Base-by-base conservation (phyloP, 2,888 invertebrate genomes). In the Troides aeacus region DNA sequence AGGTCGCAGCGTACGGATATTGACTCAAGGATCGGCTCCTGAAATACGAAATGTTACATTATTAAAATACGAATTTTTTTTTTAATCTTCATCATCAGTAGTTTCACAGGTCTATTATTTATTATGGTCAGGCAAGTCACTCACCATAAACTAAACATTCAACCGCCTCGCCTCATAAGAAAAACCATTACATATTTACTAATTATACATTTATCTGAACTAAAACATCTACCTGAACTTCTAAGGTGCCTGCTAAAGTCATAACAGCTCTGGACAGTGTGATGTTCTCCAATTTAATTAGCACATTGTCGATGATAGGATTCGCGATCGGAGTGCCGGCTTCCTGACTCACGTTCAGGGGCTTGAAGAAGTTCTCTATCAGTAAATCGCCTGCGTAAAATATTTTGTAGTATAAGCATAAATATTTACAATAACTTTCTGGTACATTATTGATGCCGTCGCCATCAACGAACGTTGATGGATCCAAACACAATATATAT, bases 351-450 rank as follows among this genome's bases (percentile, higher is more conserved):
- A 78, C 74, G 56, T 80, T 85, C 61, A 93, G 80, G 72, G 93
- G 93, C 78, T 95, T 95, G 88, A 97, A 96, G 88, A 96, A 96
- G 82, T 97, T 97, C 82, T 96, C 96, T 36, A 97, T 94, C 10
- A 93, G 93, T n/a, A 97, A 90, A 79, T 96, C 95, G 64, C 97
- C 97, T 94, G 71, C 39, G 39, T 39, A 42, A 50, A 6, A 62
- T n/a, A n/a, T 6, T 15, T 36, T n/a, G 30, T 17, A 39, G 39
- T 61, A 61, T 59, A n/a, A n/a, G 39, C 39, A 39, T 39, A 39
- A 39, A 39, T 39, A 1, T 39, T 39, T 39, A 39, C 39, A 39
- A 39, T 39, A 10, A 7, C 10, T 4, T 39, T 30, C 30, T 30
- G 30, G 30, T 30, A 4, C 5, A 30, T 30, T 30, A 30, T 30